These are phyloP conservation scores for Mercenaria mercenaria DNA, from an alignment of 1,140 invertebrate species.

Conservation along the genomic window DNA sequence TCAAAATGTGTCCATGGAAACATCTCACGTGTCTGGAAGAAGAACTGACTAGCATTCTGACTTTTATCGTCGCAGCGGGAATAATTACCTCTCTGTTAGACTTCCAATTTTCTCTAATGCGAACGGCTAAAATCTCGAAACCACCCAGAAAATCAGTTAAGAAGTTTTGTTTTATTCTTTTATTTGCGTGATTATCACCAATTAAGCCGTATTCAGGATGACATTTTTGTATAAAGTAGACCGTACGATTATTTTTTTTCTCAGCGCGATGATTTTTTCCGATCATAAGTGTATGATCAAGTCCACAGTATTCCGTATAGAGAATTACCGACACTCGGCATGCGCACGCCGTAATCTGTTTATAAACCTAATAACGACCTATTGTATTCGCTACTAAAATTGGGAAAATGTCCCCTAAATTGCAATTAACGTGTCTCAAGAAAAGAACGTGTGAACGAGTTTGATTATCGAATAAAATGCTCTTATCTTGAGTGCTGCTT, in stretches of 20 bases:
- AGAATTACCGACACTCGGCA: slow-evolving; percentile 23
- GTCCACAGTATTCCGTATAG: slow-evolving; percentile 14
- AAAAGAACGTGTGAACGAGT: slow-evolving; percentile 29
- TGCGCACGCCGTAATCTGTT: slow-evolving; percentile 47
- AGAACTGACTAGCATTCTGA: background rate
- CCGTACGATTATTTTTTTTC: slow-evolving; percentile 1
- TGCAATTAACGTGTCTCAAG: slow-evolving; percentile 45
- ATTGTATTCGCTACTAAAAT: slow-evolving; percentile 10
- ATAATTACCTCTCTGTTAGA: background rate
- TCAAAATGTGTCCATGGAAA: slow-evolving; percentile 25
- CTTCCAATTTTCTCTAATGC: slow-evolving; percentile 28
- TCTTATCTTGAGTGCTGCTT: slow-evolving; percentile 33
- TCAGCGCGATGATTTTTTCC: background rate
- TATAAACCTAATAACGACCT: slow-evolving; percentile 40
- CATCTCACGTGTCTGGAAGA: background rate
- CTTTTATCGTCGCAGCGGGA: slow-evolving; percentile 21
- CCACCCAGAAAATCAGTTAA: slow-evolving; percentile 33
- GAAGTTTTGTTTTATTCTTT: slow-evolving; percentile 46
- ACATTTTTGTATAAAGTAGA: slow-evolving; percentile 23
- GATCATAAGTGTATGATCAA: background rate
- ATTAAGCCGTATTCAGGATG: slow-evolving; percentile 37
- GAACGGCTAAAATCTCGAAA: slow-evolving; percentile 25
- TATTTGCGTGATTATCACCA: slow-evolving; percentile 44
- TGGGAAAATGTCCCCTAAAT: background rate
- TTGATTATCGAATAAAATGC: background rate